Conservation (phyloP, 92 coral and sea anemone genomes). For the Porites rus region DNA sequence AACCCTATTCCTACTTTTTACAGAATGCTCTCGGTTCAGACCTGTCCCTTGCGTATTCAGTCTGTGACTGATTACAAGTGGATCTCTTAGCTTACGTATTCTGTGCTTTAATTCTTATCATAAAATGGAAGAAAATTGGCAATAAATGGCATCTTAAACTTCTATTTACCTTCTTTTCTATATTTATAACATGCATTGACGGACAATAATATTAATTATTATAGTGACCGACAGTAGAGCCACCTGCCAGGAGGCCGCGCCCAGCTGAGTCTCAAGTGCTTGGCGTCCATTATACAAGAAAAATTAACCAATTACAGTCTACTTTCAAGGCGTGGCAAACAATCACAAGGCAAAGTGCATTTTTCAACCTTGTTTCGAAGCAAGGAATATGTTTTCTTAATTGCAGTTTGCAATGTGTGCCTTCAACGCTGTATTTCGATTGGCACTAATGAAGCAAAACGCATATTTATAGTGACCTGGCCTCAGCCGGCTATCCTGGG, state of each 20-base stretch:
- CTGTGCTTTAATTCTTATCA: background rate
- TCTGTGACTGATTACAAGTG: too few relatives aligned
- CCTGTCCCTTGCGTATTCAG: too few relatives aligned
- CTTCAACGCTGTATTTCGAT: conserved; percentile 1
- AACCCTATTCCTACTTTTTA: too few relatives aligned
- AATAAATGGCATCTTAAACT: background rate
- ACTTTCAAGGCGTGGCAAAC: conserved; percentile 19
- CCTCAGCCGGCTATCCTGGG: too few relatives aligned
- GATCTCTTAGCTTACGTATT: too few relatives aligned
- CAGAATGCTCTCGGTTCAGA: too few relatives aligned
- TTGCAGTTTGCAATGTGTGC: background rate
- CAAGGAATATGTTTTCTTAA: conserved; percentile 1
- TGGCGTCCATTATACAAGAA: conserved; percentile 4
- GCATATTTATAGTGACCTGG: background rate
- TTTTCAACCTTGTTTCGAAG: background rate
- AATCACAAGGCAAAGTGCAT: background rate
- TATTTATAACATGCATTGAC: background rate
- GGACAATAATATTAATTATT: background rate
- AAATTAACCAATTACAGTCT: conserved; percentile 5
- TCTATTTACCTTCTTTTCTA: background rate
- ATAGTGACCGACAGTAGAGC: conserved; percentile 15
- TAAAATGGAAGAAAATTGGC: background rate
- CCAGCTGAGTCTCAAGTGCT: conserved; percentile 25
- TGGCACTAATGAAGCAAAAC: conserved; percentile 9
- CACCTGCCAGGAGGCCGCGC: conserved; percentile 21